Conservation (phyloP, 2,888 invertebrate species). For the Agonopterix subpropinquella region DNA sequence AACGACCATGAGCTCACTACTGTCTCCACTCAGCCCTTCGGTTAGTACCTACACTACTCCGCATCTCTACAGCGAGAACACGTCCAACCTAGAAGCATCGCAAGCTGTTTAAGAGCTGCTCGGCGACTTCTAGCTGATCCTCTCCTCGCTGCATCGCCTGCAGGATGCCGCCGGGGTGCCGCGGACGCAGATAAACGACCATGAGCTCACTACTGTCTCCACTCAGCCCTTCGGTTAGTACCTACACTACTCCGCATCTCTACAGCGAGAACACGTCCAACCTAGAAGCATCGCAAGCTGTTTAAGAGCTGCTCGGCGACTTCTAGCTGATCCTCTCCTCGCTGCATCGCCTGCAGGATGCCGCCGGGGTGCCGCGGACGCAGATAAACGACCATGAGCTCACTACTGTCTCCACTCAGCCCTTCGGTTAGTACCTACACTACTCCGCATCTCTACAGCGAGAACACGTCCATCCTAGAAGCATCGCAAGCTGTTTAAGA, state of each 20-base stretch:
- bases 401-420: too few relatives aligned
- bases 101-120: slow-evolving; percentile 28
- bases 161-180: slow-evolving; percentile 32
- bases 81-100: not conserved
- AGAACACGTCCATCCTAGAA: too few relatives aligned
- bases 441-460: too few relatives aligned
- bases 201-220: slow-evolving; percentile 17
- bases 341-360: slow-evolving; percentile 37
- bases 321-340: slow-evolving; percentile 43
- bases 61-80: too few relatives aligned
- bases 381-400: slow-evolving; percentile 34
- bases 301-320: slow-evolving; percentile 37
- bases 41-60: too few relatives aligned
- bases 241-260: too few relatives aligned
- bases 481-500: slow-evolving; percentile 27
- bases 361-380: slow-evolving; percentile 21
- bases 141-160: slow-evolving; percentile 33
- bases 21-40: too few relatives aligned
- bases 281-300: slow-evolving; percentile 12
- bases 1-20: slow-evolving; percentile 26
- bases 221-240: too few relatives aligned
- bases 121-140: slow-evolving; percentile 47
- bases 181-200: slow-evolving; percentile 28
- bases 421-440: too few relatives aligned
- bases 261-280: too few relatives aligned